These are phyloP conservation scores for Drosophila yakuba DNA, from an alignment of 1,140 invertebrate genomes.

Conservation along the genomic window DNA sequence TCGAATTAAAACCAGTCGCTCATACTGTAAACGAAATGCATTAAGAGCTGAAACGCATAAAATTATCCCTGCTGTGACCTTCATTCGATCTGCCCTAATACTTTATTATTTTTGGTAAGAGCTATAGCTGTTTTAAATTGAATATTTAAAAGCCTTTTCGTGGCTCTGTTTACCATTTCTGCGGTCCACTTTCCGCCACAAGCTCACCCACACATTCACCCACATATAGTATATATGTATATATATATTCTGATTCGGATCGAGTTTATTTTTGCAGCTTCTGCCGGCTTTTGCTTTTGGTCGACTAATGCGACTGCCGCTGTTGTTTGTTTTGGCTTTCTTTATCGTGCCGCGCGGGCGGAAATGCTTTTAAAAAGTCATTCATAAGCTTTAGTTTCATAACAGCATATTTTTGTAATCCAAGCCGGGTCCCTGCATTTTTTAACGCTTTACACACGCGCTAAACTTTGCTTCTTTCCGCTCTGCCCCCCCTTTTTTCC, in stretches of 20 bases:
- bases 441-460: slow-evolving; percentile 58
- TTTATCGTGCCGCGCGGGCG: slow-evolving; percentile 27
- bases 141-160: slow-evolving; percentile 40
- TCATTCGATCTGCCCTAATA: slow-evolving; percentile 8
- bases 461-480: slow-evolving; percentile 11
- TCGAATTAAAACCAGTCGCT: slow-evolving; percentile 9
- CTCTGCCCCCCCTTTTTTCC: no score
- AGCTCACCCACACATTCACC: background rate
- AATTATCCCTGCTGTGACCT: slow-evolving; percentile 6
- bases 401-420: slow-evolving; percentile 71
- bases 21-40: slow-evolving; percentile 1
- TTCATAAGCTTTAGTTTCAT: slow-evolving; percentile 75
- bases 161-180: slow-evolving; percentile 22
- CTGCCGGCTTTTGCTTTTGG: slow-evolving; percentile 25
- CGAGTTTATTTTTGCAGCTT: slow-evolving; percentile 36
- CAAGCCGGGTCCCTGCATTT: slow-evolving; percentile 41
- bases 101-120: slow-evolving; percentile 41
- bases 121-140: slow-evolving; percentile 38
- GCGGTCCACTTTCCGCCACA: slow-evolving; percentile 14
- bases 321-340: slow-evolving; percentile 63
- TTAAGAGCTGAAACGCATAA: background rate
- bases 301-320: slow-evolving; percentile 48
- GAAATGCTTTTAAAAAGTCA: slow-evolving; percentile 75
- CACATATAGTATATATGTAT: background rate
- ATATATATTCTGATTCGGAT: slow-evolving; percentile 26